These are phyloP conservation scores for Dorcus parallelipipedus DNA, from an alignment of 2,888 invertebrate genomes.

Conservation along the genomic window DNA sequence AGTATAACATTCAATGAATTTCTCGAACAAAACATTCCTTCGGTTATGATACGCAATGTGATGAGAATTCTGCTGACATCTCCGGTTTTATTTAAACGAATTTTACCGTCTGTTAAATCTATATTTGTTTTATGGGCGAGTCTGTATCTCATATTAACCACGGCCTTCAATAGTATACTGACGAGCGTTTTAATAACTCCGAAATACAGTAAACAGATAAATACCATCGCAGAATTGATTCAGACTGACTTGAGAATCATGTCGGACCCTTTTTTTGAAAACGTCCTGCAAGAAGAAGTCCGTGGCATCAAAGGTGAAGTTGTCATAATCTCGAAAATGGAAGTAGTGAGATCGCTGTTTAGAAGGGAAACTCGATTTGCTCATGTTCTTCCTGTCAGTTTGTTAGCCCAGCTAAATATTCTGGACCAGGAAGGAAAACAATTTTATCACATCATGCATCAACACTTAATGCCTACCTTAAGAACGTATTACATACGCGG, in stretches of 20 bases:
- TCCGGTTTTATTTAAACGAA: too few relatives aligned
- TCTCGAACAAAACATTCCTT: too few relatives aligned
- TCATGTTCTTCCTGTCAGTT: background rate
- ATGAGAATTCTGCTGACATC: too few relatives aligned
- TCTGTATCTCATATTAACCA: background rate
- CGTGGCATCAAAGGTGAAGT: background rate
- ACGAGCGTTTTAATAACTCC: constrained; percentile 3
- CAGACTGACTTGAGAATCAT: background rate
- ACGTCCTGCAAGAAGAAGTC: too few relatives aligned
- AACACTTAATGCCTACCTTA: background rate
- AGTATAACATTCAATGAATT: too few relatives aligned
- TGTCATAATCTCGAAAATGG: background rate
- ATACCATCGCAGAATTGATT: constrained; percentile 4
- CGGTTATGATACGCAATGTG: too few relatives aligned
- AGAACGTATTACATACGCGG: background rate
- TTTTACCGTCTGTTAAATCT: background rate
- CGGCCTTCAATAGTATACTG: constrained; percentile 1
- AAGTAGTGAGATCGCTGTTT: background rate
- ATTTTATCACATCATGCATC: background rate
- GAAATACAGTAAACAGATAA: constrained; percentile 1
- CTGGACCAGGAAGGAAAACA: background rate
- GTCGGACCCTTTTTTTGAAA: background rate
- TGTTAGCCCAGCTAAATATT: background rate
- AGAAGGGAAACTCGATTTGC: background rate
- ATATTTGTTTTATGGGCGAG: background rate